Percentiles rank a stretch among this genome's conserved stretches.
Evolutionary conservation across 1,140 invertebrate genomes (phyloP).

Genomic region (Phocides pigmalion): DNA sequence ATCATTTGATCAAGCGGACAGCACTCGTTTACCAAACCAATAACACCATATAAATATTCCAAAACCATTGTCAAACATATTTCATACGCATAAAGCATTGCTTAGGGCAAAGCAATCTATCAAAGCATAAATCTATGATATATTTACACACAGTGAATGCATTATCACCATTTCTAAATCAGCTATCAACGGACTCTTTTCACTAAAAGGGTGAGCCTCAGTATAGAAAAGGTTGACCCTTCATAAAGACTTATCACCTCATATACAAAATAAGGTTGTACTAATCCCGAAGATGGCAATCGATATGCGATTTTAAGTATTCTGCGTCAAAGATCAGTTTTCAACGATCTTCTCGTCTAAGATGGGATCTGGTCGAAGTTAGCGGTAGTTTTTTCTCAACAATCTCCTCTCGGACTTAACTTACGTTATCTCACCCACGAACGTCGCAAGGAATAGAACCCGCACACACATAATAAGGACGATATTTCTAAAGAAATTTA

Average conservation of each 20-base stretch:
- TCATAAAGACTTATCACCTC: constrained; percentile 84
- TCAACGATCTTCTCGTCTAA: constrained; percentile 37
- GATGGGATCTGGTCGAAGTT: constrained; percentile 75
- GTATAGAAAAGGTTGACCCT: constrained; percentile 83
- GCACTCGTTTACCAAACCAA: neutral
- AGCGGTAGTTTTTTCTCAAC: constrained; percentile 82
- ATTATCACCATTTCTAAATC: constrained; percentile 83
- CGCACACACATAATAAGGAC: constrained; percentile 82
- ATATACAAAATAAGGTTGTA: constrained; percentile 82
- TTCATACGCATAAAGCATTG: constrained; percentile 25
- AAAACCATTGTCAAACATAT: constrained; percentile 40
- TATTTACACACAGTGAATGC: constrained; percentile 80
- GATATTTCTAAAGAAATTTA: constrained; percentile 84
- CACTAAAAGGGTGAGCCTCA: constrained; percentile 82
- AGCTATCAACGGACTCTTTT: constrained; percentile 83
- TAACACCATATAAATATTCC: constrained; percentile 24
- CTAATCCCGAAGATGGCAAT: constrained; percentile 62
- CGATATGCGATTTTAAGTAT: constrained; percentile 54
- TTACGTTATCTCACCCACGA: constrained; percentile 81
- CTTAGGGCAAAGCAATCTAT: constrained; percentile 64
- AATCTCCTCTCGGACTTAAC: constrained; percentile 83
- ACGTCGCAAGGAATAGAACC: constrained; percentile 81
- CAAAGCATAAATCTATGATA: constrained; percentile 81
- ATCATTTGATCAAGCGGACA: neutral
- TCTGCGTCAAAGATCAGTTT: constrained; percentile 64